Conservation (phyloP, 2,113 vertebrate species). For the Grallaria varia region DNA sequence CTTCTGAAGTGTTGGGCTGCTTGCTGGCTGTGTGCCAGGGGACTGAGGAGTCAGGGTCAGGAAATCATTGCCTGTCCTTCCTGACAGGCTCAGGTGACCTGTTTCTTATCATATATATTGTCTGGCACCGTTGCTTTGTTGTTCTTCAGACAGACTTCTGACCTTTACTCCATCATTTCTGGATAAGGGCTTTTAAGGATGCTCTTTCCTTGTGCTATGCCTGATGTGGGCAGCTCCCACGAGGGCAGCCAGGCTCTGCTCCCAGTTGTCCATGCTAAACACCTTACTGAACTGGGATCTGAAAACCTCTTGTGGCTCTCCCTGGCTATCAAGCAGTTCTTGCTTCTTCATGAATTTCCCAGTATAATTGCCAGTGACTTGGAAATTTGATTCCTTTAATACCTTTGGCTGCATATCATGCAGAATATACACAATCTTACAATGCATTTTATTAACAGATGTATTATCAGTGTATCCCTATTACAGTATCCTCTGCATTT, state of each 20-base stretch:
- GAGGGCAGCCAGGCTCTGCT: not conserved
- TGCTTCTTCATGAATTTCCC: conserved; percentile 18
- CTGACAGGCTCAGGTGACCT: not conserved
- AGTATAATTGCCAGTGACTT: not conserved
- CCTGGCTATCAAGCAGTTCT: not conserved
- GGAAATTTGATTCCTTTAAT: not conserved
- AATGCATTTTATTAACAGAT: not conserved
- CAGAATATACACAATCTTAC: not conserved
- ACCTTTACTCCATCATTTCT: not conserved
- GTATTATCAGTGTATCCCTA: not conserved
- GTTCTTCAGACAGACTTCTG: not conserved
- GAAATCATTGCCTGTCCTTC: not conserved
- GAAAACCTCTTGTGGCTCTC: not conserved
- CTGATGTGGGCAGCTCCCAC: not conserved
- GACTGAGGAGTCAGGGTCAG: not conserved
- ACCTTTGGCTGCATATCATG: not conserved
- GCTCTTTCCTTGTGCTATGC: not conserved
- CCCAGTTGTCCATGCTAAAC: not conserved
- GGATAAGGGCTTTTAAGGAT: not conserved
- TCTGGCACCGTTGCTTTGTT: not conserved
- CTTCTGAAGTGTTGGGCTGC: not conserved
- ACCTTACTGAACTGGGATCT: not conserved
- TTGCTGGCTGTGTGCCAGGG: not conserved
- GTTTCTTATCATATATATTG: not conserved
- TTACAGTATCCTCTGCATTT: not conserved